Evolutionary conservation across 2,888 invertebrate genomes (phyloP).

Genomic region (Euclidia mi): DNA sequence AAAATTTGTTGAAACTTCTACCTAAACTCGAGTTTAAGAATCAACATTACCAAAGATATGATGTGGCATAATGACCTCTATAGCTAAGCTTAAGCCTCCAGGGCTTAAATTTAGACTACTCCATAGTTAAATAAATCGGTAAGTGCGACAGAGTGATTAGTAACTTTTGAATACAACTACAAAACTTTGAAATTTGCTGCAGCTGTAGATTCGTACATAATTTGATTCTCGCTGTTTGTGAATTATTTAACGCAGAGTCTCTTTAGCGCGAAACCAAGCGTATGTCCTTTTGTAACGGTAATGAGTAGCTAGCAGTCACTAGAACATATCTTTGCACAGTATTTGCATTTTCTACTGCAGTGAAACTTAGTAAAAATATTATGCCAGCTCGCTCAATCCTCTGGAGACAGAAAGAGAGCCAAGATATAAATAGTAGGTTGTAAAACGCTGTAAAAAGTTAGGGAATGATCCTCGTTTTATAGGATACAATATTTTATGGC

Average conservation of each 20-base stretch:
- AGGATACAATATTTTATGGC: conserved; percentile 49
- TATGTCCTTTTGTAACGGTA: conserved; percentile 16
- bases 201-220: no score
- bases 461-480: conserved; percentile 58
- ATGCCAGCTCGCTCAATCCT: conserved; percentile 17
- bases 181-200: no score
- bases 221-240: neutral
- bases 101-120: no score
- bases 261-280: conserved; percentile 24
- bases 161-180: no score
- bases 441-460: conserved; percentile 60
- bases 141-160: no score
- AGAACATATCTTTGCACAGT: conserved; percentile 22
- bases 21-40: no score
- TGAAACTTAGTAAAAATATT: conserved; percentile 19
- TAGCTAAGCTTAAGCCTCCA: no score
- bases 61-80: no score
- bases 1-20: no score
- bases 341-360: conserved; percentile 29
- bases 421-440: conserved; percentile 33
- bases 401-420: conserved; percentile 11
- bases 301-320: conserved; percentile 19
- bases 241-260: conserved; percentile 4
- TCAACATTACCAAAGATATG: no score
- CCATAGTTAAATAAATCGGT: no score